phyloP scores from a whole-genome alignment of 2,113 vertebrate species.

The human (Homo sapiens) region GRCh38 chr21:45629501-45630000 shows the following conservation, averaged over 20 bases:
- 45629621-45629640: too few species aligned
- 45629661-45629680: too few species aligned
- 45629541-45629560: not conserved
- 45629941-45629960: too few species aligned
- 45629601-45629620: too few species aligned
- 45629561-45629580: not conserved
- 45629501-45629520: not conserved
- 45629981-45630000: not conserved
- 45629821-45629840: not conserved
- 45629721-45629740: too few species aligned
- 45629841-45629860: not conserved
- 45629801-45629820: too few species aligned
- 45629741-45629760: not conserved
- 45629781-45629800: not conserved
- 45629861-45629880: not conserved
- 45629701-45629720: too few species aligned
- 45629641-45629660: too few species aligned
- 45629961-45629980: too few species aligned
- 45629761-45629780: not conserved
- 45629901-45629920: too few species aligned
- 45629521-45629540: not conserved
- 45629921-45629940: not conserved
- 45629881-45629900: fast-evolving
- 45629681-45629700: too few species aligned
- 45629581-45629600: not conserved